Evolutionary conservation across 2,113 vertebrate genomes (phyloP), one percentile per base, ranked within the genome.

Genomic region (Lagenorhynchus albirostris): DNA sequence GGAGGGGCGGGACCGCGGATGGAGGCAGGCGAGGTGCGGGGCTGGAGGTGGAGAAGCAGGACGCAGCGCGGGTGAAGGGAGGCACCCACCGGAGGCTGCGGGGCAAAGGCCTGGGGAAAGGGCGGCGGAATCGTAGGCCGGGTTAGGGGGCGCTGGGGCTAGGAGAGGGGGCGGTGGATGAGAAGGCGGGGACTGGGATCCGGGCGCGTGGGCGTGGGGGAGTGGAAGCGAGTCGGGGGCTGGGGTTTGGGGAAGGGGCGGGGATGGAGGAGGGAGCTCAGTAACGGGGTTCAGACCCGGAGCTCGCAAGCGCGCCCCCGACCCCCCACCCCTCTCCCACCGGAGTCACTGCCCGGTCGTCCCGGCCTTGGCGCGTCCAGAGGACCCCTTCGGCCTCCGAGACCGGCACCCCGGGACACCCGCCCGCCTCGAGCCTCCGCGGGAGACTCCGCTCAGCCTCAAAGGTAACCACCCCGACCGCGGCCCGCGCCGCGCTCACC

Each of bases 401-500:
- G 33, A 53, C 50, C 33, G 6, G 38, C 60, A 20, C 41, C 90
- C 71, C 3, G 47, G n/a, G 26, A 53, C 68, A 8, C 70, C 53
- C 23, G 23, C 9, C 70, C 12, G 5, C 93, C 70, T 25, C 44
- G 36, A 47, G 70, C 88, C 65, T n/a, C 71, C 21, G 38, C 18
- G 60, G 73, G 73, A 47, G 73, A 41, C 73, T 76, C 23, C 6
- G 63, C 77, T 77, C 63, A 23, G 36, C 47, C 47, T 68, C 82
- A 47, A 63, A 60, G 1, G 85, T 33, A 33, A 31, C 21, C 67
- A 10, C 29, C 25, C 62, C 9, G 7, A n/a, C 31, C 31, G 77
- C n/a, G 31, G 94, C 62, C 63, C 31, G 55, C 67, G 36, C 65
- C 60, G 17, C 80, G 80, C 96, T 97, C 91, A 94, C 96, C 85